These are phyloP conservation scores for Hylyphantes graminicola DNA, from an alignment of 1,140 invertebrate genomes.

Conservation along the genomic window DNA sequence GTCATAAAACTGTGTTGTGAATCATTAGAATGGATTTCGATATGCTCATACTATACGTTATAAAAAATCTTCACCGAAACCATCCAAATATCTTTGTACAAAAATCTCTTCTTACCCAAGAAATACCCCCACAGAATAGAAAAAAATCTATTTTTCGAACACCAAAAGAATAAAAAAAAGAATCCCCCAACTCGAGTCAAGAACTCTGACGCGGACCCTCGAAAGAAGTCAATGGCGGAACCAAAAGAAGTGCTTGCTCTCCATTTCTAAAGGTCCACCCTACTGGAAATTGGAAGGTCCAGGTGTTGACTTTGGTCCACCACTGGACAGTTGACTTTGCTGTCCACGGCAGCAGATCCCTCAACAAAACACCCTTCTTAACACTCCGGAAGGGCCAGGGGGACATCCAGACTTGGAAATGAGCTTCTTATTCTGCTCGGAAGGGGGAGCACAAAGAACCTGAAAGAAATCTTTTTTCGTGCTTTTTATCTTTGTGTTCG, in stretches of 20 bases:
- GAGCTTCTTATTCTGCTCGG: not conserved
- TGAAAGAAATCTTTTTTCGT: not conserved
- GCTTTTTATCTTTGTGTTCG: not conserved
- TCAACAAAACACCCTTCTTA: slow-evolving; percentile 10
- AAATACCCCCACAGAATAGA: too few species aligned
- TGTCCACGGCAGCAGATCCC: not conserved
- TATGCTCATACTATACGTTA: too few species aligned
- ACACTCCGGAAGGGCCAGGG: not conserved
- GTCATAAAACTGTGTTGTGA: too few species aligned
- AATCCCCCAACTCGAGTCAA: not conserved
- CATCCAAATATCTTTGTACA: too few species aligned
- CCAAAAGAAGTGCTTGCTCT: not conserved
- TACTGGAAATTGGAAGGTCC: slow-evolving; percentile 34
- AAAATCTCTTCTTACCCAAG: too few species aligned
- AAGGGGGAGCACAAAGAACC: not conserved
- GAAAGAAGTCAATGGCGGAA: not conserved
- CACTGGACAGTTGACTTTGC: too few species aligned
- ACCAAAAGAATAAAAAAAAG: not conserved
- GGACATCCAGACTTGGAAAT: slow-evolving; percentile 28
- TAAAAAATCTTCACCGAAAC: too few species aligned
- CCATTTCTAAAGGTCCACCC: slow-evolving; percentile 5
- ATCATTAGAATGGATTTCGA: too few species aligned
- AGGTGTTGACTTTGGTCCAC: not conserved
- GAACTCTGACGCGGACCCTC: not conserved
- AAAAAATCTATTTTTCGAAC: not conserved